Evolutionary conservation across 1,140 invertebrate genomes (phyloP).

Genomic region (Drosophila nannoptera): DNA sequence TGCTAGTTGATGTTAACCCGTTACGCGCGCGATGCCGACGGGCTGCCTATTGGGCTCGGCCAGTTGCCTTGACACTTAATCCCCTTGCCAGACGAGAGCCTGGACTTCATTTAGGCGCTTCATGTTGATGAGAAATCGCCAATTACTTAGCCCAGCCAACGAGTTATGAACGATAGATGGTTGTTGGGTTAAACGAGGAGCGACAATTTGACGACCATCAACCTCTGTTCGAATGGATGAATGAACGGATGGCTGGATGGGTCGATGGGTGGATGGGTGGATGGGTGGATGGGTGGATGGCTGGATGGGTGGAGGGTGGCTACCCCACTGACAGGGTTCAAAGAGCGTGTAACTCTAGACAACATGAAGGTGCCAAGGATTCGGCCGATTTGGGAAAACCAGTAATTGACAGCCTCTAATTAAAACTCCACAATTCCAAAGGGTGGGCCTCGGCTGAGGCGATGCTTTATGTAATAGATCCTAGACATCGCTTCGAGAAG

Average conservation of each 20-base stretch:
- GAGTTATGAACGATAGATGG: slow-evolving; percentile 30
- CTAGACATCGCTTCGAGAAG: too few relatives aligned
- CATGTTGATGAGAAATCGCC: slow-evolving; percentile 19
- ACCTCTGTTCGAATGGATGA: too few relatives aligned
- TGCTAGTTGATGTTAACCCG: slow-evolving; percentile 1
- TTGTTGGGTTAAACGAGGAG: slow-evolving; percentile 6
- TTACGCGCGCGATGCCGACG: background rate
- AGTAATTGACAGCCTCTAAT: slow-evolving; percentile 24
- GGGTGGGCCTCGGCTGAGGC: background rate
- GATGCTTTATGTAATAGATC: background rate
- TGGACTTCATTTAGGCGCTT: slow-evolving; percentile 22
- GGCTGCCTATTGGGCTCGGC: background rate
- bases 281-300: too few relatives aligned
- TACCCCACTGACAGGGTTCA: slow-evolving; percentile 8
- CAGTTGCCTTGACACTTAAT: slow-evolving; percentile 63
- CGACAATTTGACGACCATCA: slow-evolving; percentile 1
- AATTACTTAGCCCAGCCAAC: slow-evolving; percentile 29
- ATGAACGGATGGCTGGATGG: too few relatives aligned
- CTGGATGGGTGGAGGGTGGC: too few relatives aligned
- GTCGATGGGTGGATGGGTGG: too few relatives aligned
- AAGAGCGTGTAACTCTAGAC: slow-evolving; percentile 24
- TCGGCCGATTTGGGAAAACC: background rate
- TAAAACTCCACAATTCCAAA: slow-evolving; percentile 5
- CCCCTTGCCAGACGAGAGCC: slow-evolving; percentile 41
- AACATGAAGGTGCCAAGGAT: slow-evolving; percentile 19